Evolutionary conservation across 2,113 vertebrate species (phyloP).

Genomic region (Herpailurus yagouaroundi): DNA sequence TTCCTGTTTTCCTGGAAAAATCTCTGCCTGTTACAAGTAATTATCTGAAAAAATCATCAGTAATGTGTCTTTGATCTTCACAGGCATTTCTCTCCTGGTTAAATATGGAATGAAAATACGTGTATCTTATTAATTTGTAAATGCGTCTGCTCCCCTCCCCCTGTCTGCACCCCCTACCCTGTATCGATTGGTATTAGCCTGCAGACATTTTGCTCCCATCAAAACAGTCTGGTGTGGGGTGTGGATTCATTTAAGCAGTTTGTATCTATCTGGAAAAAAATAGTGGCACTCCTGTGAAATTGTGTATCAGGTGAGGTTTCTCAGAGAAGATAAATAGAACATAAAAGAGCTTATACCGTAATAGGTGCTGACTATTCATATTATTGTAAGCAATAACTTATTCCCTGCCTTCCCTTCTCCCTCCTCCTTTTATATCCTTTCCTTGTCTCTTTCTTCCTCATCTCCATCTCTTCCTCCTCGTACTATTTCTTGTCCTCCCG

Average conservation of each 20-base stretch:
- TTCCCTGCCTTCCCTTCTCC: not conserved
- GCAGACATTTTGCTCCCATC: not conserved
- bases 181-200: not conserved
- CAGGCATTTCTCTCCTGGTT: not conserved
- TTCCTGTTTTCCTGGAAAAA: not conserved
- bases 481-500: not conserved
- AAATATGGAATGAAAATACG: not conserved
- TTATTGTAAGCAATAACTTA: not conserved
- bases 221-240: not conserved
- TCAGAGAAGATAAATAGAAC: not conserved
- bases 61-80: not conserved
- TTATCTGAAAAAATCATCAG: not conserved
- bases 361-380: not conserved
- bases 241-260: not conserved
- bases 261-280: not conserved
- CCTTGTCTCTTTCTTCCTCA: not conserved
- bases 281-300: not conserved
- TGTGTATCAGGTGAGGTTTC: not conserved
- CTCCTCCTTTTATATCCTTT: not conserved
- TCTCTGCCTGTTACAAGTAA: not conserved
- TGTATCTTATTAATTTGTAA: not conserved
- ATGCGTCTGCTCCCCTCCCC: not conserved
- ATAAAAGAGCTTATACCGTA: not conserved
- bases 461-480: not conserved
- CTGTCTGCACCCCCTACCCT: not conserved